Evolutionary conservation across 2,797 vertebrate genomes (phyloP), one percentile per base, ranked within the genome.

Genomic region (Myotis myotis): DNA sequence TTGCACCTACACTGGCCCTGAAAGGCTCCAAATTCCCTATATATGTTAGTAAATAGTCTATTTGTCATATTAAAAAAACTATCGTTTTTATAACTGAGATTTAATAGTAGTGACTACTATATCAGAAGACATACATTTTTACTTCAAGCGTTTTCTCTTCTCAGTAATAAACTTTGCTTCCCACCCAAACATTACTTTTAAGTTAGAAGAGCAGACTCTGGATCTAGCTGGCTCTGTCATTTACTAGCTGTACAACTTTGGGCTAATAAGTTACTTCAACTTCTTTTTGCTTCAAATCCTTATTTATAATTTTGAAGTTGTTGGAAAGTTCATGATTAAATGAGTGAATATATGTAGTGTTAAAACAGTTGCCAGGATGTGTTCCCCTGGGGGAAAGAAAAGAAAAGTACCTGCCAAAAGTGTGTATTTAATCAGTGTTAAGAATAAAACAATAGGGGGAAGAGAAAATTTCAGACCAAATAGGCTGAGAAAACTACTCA

Each of bases 241-340:
- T 10, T 51, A 64, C 68, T 49, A 92, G 49, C 60, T 86, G n/a
- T 28, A 16, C 44, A 41, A 66, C 49, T 41, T 23, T 74, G 20
- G 25, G 36, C 60, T 62, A 30, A 62, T 44, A 94, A 82, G 13
- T 72, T 55, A 71, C 5, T 72, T 89, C 23, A 71, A 71, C 11
- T 57, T 70, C 16, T 82, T 95, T 80, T 75, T 91, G 57, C 23
- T 81, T 76, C 74, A 89, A 93, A 85, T 81, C 11, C 49, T 70
- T 71, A 75, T 70, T 53, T 78, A 38, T 82, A 78, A 89, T 62
- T 74, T 89, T 80, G 28, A 92, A 36, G 87, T 13, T 62, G 30
- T 11, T 47, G 53, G n/a, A 81, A 68, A 71, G 15, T 15, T 87
- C 33, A 55, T 66, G 30, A 94, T 79, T 74, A 86, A 74, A 74